A percentile compares a stretch with the other conserved stretches of the same genome.
phyloP scores from a whole-genome alignment of 2,888 invertebrate genomes.

The Lepidochitona cinerea region DNA sequence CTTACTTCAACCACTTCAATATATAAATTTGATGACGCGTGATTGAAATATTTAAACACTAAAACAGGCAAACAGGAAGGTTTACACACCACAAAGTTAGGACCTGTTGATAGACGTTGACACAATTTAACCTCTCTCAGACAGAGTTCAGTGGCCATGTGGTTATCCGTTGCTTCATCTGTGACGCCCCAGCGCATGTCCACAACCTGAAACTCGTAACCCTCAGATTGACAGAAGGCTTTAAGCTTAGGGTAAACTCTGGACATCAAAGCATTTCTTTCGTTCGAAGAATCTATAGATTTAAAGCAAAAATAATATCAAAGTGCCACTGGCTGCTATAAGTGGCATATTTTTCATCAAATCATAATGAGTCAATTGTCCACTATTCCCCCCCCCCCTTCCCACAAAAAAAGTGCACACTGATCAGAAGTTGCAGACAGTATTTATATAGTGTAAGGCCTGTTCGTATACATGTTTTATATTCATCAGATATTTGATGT shows the following conservation, averaged over 20 bases:
- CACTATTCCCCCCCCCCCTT: too few species aligned
- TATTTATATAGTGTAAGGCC: too few species aligned
- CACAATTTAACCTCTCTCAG: conserved; percentile 59
- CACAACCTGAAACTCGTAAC: conserved; percentile 66
- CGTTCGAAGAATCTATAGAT: conserved; percentile 60
- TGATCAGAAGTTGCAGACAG: too few species aligned
- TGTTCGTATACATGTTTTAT: too few species aligned
- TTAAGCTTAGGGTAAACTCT: conserved; percentile 59
- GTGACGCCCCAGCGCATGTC: conserved; percentile 67
- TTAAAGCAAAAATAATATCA: too few species aligned
- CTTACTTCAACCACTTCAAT: background rate
- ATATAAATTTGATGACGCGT: background rate
- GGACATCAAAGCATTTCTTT: conserved; percentile 60
- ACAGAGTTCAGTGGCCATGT: conserved; percentile 63
- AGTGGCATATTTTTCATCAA: too few species aligned
- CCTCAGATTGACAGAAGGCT: conserved; percentile 51
- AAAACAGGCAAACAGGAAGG: background rate
- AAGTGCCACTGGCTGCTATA: too few species aligned
- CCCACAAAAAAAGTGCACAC: too few species aligned
- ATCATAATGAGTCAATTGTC: too few species aligned
- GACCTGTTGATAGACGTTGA: conserved; percentile 62
- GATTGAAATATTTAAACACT: background rate
- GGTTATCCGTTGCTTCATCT: conserved; percentile 63
- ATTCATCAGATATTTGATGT: too few species aligned
- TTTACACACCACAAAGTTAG: conserved; percentile 60